These are phyloP conservation scores for Tipula unca DNA, from an alignment of 2,888 invertebrate genomes.

Conservation along the genomic window DNA sequence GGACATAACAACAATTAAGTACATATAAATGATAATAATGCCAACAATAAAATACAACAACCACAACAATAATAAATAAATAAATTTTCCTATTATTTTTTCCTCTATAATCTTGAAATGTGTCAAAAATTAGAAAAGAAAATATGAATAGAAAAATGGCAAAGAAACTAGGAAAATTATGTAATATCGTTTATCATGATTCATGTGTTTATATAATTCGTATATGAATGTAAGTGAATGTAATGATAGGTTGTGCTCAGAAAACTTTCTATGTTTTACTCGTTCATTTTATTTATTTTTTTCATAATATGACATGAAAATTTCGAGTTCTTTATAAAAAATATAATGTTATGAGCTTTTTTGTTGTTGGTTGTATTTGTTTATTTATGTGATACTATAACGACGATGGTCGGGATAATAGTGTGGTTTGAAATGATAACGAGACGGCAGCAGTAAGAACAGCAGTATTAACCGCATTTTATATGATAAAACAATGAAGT, in stretches of 20 bases:
- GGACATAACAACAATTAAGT: not conserved
- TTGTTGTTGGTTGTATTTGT: not conserved
- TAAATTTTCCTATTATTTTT: not conserved
- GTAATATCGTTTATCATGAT: not conserved
- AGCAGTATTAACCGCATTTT: not conserved
- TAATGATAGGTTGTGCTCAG: not conserved
- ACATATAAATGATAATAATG: not conserved
- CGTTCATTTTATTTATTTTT: not conserved
- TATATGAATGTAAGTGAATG: not conserved
- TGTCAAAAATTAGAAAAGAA: not conserved
- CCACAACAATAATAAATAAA: not conserved
- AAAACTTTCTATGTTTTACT: not conserved
- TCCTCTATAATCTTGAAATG: not conserved
- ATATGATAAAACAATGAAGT: not conserved
- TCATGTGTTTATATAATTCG: not conserved
- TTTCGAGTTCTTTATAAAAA: not conserved
- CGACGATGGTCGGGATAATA: not conserved
- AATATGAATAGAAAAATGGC: not conserved
- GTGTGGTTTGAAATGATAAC: not conserved
- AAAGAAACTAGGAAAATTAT: not conserved
- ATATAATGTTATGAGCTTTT: not conserved
- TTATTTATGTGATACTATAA: not conserved
- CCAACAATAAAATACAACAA: not conserved
- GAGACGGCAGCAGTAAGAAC: not conserved
- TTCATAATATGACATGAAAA: not conserved